Percentiles rank a stretch among this genome's conserved stretches.
Conservation (phyloP, 2,797 vertebrate genomes). For the Chloroceryle amazona region DNA sequence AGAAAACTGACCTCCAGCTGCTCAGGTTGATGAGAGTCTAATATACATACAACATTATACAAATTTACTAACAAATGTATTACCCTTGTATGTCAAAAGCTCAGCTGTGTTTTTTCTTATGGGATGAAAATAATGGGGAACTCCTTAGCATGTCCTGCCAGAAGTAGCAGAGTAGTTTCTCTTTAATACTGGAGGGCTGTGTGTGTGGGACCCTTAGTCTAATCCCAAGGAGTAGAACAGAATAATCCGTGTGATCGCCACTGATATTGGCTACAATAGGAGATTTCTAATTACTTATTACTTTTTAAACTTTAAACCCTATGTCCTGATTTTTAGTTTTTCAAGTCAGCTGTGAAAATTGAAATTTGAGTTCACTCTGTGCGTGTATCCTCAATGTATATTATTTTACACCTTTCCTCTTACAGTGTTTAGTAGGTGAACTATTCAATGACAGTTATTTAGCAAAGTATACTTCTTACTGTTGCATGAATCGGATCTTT, state of each 20-base stretch:
- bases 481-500: not conserved
- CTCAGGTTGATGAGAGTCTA: not conserved
- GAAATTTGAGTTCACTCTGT: not conserved
- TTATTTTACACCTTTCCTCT: not conserved
- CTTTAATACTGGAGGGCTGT: not conserved
- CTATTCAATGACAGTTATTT: not conserved
- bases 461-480: not conserved
- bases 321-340: not conserved
- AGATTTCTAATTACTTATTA: not conserved
- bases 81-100: not conserved
- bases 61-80: not conserved
- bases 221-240: not conserved
- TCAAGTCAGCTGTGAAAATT: not conserved
- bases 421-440: not conserved
- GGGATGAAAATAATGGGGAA: not conserved
- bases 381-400: not conserved
- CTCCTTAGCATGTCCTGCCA: not conserved
- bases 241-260: not conserved
- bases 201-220: not conserved
- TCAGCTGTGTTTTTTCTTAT: not conserved
- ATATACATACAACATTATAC: accelerated
- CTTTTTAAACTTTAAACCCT: not conserved
- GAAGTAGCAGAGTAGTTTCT: not conserved
- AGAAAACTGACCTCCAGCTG: not conserved
- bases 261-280: not conserved